Percentiles rank a stretch among this genome's conserved stretches.
These are phyloP conservation scores for Zaprionus lachaisei DNA, from an alignment of 1,140 invertebrate species.

Conservation along the genomic window DNA sequence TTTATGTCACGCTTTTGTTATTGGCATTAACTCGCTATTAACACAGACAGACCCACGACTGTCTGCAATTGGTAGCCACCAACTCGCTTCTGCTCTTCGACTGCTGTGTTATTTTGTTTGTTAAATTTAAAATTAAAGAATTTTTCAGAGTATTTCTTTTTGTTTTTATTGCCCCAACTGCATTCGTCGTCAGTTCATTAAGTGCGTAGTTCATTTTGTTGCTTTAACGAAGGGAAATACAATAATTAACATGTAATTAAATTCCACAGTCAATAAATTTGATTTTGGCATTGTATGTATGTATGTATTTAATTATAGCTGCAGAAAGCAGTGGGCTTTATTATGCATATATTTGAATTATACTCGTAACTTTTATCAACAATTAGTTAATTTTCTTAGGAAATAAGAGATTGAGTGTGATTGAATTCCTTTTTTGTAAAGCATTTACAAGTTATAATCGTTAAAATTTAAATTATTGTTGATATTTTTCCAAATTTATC, in stretches of 20 bases:
- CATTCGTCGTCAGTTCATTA: slow-evolving; percentile 39
- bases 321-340: neutral
- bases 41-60: slow-evolving; percentile 11
- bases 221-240: neutral
- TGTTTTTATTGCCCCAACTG: neutral
- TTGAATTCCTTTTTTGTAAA: too few relatives aligned
- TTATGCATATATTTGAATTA: neutral
- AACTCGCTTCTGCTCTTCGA: too few relatives aligned
- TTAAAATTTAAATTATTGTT: neutral
- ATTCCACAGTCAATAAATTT: slow-evolving; percentile 26
- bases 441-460: too few relatives aligned
- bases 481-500: neutral
- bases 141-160: slow-evolving; percentile 23
- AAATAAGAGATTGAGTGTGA: too few relatives aligned
- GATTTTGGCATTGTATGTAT: neutral
- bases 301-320: neutral
- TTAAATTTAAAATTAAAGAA: slow-evolving; percentile 43
- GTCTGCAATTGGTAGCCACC: too few relatives aligned
- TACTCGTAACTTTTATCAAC: neutral
- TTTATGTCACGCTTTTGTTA: slow-evolving; percentile 58
- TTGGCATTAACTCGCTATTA: slow-evolving; percentile 58
- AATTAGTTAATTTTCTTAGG: neutral
- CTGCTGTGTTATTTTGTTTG: slow-evolving; percentile 32
- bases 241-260: slow-evolving; percentile 36
- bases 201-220: slow-evolving; percentile 12